Conservation (phyloP, 1,140 invertebrate species). For the Pteromalus puparum region DNA sequence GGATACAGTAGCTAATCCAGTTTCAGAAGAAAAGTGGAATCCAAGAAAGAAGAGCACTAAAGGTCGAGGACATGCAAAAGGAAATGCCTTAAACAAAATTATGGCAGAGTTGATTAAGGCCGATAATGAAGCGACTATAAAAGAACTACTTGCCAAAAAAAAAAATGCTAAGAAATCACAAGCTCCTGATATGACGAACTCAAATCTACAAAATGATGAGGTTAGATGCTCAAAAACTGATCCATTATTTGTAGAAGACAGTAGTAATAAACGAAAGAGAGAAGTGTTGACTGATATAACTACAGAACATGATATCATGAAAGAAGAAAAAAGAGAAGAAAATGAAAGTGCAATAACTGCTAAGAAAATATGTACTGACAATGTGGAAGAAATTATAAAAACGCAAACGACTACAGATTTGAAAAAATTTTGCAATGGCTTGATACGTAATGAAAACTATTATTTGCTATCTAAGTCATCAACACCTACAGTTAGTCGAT, state of each 20-base stretch:
- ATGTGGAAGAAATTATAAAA: constrained; percentile 27
- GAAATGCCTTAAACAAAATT: not conserved
- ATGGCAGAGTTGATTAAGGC: not conserved
- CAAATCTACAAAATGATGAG: not conserved
- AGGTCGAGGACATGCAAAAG: not conserved
- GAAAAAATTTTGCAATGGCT: constrained; percentile 35
- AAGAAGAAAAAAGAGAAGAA: too few species aligned
- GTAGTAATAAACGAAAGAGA: not conserved
- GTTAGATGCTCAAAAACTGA: not conserved
- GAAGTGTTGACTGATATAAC: not conserved
- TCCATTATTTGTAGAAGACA: not conserved
- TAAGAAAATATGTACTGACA: not conserved
- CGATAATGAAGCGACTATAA: not conserved
- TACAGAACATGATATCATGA: too few species aligned
- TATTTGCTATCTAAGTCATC: not conserved
- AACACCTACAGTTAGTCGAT: not conserved
- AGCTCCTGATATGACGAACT: not conserved
- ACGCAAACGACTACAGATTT: constrained; percentile 16
- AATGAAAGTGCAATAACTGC: not conserved
- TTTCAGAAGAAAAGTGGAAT: not conserved
- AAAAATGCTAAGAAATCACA: not conserved
- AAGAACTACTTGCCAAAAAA: not conserved
- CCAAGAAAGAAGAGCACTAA: not conserved
- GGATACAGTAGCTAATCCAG: not conserved
- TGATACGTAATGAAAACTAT: constrained; percentile 27